phyloP scores from a whole-genome alignment of 1,140 invertebrate genomes.

The Matsumurasca onukii region DNA sequence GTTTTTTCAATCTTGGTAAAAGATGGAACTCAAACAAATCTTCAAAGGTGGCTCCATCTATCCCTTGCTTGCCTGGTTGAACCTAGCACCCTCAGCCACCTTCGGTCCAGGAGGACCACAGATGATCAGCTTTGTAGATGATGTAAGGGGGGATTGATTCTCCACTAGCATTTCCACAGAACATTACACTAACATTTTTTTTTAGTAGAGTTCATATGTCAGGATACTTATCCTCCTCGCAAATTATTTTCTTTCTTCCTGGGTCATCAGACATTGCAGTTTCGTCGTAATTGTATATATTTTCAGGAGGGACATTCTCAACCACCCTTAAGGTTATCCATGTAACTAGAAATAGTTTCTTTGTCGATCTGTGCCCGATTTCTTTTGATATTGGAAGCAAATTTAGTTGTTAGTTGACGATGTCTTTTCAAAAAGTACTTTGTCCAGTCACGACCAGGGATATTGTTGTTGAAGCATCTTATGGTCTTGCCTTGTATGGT shows the following conservation, averaged over 20 bases:
- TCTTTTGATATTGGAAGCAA: constrained; percentile 44
- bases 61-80: constrained; percentile 11
- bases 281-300: constrained; percentile 51
- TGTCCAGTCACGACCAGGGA: constrained; percentile 44
- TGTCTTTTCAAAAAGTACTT: constrained; percentile 42
- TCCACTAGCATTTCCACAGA: constrained; percentile 37
- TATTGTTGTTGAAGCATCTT: constrained; percentile 42
- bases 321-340: constrained; percentile 43
- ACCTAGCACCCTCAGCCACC: constrained; percentile 42
- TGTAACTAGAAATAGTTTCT: constrained; percentile 40
- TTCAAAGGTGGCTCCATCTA: constrained; percentile 30
- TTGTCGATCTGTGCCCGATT: constrained; percentile 37
- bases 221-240: constrained; percentile 33
- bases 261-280: constrained; percentile 49
- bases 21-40: constrained; percentile 45
- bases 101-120: constrained; percentile 46
- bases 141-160: constrained; percentile 44
- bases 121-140: constrained; percentile 47
- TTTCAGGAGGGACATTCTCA: constrained; percentile 43
- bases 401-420: constrained; percentile 37
- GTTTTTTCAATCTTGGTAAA: constrained; percentile 39
- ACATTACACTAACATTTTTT: constrained; percentile 35
- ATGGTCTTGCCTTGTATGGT: constrained; percentile 17
- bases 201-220: constrained; percentile 37
- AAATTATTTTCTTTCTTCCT: constrained; percentile 41